Base-by-base conservation (phyloP, 2,888 invertebrate genomes). In the Schrankia costaestrigalis region DNA sequence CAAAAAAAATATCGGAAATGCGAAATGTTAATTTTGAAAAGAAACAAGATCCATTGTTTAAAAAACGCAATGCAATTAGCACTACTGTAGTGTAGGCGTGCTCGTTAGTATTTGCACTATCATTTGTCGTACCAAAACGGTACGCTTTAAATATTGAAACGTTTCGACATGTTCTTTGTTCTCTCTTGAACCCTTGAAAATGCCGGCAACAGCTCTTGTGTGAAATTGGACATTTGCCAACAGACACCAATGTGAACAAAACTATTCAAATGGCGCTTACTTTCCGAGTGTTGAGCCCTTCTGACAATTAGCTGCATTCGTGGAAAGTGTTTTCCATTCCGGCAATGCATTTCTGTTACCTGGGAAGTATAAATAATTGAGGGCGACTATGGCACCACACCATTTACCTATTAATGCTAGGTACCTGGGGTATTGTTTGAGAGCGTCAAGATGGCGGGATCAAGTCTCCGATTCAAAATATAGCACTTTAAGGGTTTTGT, bases 121-220 rank as follows among this genome's bases (percentile, higher is more conserved):
- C 49, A 42, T 53, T 41, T 37, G 31, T 36, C 26, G 21, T 24
- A n/a, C 42, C 30, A 29, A 31, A 54, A 29, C 30, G 26, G 31
- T 25, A 41, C 32, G 31, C 46, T 48, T 55, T 23, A 51, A 41
- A 56, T 35, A 49, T 51, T 42, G 56, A 49, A 51, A 41, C 29
- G 38, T 42, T 53, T 57, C 46, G 40, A 48, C 45, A 43, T 48
- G 52, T 61, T 64, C 70, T 76, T 75, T 75, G 72, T 77, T 71
- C 58, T 51, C 41, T 45, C 39, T n/a, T 40, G 10, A 66, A 62
- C 53, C 52, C 47, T 60, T 58, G 56, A 54, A 71, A 66, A 56
- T 55, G 47, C 54, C 49, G 55, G 62, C 66, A 59, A 64, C 68
- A 54, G 60, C 54, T 49, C 34, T 34, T 56, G 56, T 69, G 63